Conservation (phyloP, 2,888 invertebrate species). For the Geotrupes spiniger region DNA sequence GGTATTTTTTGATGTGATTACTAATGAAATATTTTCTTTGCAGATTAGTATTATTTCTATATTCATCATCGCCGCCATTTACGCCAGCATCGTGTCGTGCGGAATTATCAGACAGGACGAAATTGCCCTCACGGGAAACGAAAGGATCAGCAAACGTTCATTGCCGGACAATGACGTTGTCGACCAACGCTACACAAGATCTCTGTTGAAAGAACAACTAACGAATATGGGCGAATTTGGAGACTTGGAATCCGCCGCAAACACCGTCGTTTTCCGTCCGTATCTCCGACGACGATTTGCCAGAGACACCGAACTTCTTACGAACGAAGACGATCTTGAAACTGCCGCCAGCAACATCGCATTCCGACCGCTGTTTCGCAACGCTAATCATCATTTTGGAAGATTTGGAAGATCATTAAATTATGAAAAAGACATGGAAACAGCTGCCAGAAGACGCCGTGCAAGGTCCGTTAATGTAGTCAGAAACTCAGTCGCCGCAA, state of each 20-base stretch:
- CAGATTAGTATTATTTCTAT: not conserved
- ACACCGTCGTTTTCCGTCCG: slow-evolving; percentile 19
- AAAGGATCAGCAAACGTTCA: slow-evolving; percentile 27
- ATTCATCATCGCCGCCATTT: too few species aligned
- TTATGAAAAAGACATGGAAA: too few species aligned
- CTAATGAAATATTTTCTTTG: not conserved
- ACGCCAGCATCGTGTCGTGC: slow-evolving; percentile 47
- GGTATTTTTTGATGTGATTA: too few species aligned
- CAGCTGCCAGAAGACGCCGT: too few species aligned
- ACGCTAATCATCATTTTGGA: too few species aligned
- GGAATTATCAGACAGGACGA: slow-evolving; percentile 23
- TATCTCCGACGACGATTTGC: slow-evolving; percentile 13
- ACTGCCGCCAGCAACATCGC: not conserved
- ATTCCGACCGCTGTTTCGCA: too few species aligned
- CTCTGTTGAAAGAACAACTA: not conserved
- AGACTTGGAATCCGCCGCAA: slow-evolving; percentile 19
- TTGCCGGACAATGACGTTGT: slow-evolving; percentile 11
- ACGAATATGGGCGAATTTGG: slow-evolving; percentile 4
- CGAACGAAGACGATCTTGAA: slow-evolving; percentile 1
- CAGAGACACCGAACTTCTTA: not conserved
- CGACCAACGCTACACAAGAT: not conserved
- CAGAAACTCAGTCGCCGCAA: too few species aligned
- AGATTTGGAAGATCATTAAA: too few species aligned
- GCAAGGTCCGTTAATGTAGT: too few species aligned
- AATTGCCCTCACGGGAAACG: slow-evolving; percentile 23